Percentiles rank a stretch among this genome's conserved stretches.
Evolutionary conservation across 1,140 invertebrate species (phyloP).

Genomic region (Papilio xuthus): DNA sequence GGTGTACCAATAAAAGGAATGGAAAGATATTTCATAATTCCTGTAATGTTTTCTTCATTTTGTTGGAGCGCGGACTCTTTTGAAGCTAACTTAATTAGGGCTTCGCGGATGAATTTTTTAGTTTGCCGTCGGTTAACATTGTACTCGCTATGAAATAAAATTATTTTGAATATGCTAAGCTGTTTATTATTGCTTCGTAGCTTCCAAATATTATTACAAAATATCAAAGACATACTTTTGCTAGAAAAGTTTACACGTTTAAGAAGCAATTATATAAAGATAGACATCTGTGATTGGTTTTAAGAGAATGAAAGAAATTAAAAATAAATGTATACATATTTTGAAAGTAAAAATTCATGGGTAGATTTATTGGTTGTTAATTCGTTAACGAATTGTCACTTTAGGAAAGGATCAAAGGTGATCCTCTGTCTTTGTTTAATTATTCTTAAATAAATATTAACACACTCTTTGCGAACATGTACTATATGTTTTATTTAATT

Average conservation of each 20-base stretch:
- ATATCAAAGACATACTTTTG: no score
- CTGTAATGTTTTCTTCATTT: slow-evolving; percentile 10
- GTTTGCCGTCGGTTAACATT: slow-evolving; percentile 2
- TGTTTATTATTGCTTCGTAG: background rate
- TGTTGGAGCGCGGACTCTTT: slow-evolving; percentile 1
- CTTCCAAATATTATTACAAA: no score
- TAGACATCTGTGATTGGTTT: background rate
- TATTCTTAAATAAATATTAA: background rate
- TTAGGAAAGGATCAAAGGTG: background rate
- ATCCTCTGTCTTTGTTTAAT: background rate
- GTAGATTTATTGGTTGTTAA: background rate
- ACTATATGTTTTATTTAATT: background rate
- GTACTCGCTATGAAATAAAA: background rate
- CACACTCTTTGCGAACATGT: background rate
- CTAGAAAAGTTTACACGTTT: background rate
- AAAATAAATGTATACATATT: no score
- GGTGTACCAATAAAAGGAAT: slow-evolving; percentile 6
- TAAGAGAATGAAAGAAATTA: no score
- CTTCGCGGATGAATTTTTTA: slow-evolving; percentile 5
- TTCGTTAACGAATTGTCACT: background rate
- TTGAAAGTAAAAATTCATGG: no score
- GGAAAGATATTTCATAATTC: slow-evolving; percentile 7
- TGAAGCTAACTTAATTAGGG: slow-evolving; percentile 13
- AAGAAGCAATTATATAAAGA: no score
- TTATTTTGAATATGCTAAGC: slow-evolving; percentile 10